Base-by-base conservation (phyloP, 2,888 invertebrate species). In the Mallateleia sp. region DNA sequence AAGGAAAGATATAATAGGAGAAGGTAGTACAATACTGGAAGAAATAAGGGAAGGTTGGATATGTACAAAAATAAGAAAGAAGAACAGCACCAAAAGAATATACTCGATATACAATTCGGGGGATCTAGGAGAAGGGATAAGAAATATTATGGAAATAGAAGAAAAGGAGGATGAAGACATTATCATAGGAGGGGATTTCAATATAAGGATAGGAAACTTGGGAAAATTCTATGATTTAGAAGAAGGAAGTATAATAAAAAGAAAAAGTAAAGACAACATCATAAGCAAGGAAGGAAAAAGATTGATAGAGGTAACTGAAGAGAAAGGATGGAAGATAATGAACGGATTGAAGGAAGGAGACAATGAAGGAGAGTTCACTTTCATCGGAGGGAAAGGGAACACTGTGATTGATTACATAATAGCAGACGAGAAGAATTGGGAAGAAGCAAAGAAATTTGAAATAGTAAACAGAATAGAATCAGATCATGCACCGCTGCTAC, bases 341-440 rank as follows among this genome's bases (percentile, higher is more conserved):
- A 86, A 38, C 79, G 69, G 38, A 64, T 47, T 11, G 62, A 22
- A 47, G 58, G 42, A 66, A 79, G 47, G 86, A 84, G 52, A 74
- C 67, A 50, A 47, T 74, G 25, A 84, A 86, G 14, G 79, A 85
- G 25, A 72, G 22, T 32, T 79, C 82, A 3, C 32, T 8, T 88
- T 62, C 67, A 58, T 77, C 18, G 67, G 77, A 25, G 78, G 38
- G 2, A 84, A 74, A 32, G 66, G 78, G 18, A 75, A 47, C 15
- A 71, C 87, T 22, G 87, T 85, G 9, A 78, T 88, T 22, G 88
- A 88, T 28, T 81, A 86, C 8, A 8, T 32, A 32, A 32, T 88
- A 18, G 64, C 47, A 20, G 74, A 82, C 24, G 62, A 50, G 20
- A n/a, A 34, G 2, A 52, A 24, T 5, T 22, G 52, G 56, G 79